These are phyloP conservation scores for Heptranchias perlo DNA, from an alignment of 2,113 vertebrate species.

Conservation along the genomic window DNA sequence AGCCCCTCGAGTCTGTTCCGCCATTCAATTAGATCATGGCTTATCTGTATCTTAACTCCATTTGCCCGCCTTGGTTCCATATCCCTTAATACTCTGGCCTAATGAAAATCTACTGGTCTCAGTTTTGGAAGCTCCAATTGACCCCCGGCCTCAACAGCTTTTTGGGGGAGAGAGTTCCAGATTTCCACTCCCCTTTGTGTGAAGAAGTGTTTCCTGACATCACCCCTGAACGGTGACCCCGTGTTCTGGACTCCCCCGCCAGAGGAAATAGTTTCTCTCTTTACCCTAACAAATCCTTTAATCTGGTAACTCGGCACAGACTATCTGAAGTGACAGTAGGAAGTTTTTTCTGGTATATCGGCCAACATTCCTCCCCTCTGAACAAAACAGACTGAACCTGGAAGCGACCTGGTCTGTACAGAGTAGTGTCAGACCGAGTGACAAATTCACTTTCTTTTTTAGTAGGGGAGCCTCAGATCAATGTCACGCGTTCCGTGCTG, in stretches of 20 bases:
- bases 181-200: no score
- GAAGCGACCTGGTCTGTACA: neutral
- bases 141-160: no score
- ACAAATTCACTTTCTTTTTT: neutral
- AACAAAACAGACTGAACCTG: neutral
- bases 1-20: neutral
- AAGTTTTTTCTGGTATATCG: no score
- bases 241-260: no score
- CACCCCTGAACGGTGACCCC: no score
- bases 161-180: no score
- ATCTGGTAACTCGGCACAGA: no score
- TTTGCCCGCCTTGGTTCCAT: neutral
- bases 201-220: neutral
- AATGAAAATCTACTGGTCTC: neutral
- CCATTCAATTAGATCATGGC: no score
- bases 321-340: no score
- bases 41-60: neutral
- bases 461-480: neutral
- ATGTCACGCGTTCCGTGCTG: neutral
- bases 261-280: no score
- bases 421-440: neutral
- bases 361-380: no score
- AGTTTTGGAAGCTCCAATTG: neutral
- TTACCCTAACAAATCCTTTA: neutral
- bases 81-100: neutral